Evolutionary conservation across 2,888 invertebrate species (phyloP).

Genomic region (Agapetus fuscipes): DNA sequence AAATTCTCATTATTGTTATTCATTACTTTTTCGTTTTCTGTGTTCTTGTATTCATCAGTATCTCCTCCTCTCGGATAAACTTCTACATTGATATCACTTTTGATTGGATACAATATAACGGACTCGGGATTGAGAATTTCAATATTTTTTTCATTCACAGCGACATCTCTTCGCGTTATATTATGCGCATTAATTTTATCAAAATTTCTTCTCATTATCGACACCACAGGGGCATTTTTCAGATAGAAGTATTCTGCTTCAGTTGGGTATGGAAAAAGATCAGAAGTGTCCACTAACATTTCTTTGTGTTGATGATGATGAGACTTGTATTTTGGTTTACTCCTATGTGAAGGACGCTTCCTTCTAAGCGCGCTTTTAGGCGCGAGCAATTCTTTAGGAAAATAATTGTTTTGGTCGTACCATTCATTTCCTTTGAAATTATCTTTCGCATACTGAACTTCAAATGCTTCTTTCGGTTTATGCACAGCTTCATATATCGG

Average conservation of each 20-base stretch:
- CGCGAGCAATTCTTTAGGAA: slow-evolving; percentile 15
- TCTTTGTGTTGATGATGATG: slow-evolving; percentile 3
- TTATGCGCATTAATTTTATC: slow-evolving; percentile 4
- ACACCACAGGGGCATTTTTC: not conserved
- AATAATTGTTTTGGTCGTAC: slow-evolving; percentile 18
- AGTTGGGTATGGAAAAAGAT: slow-evolving; percentile 15
- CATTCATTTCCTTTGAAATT: slow-evolving; percentile 20
- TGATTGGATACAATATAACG: slow-evolving; percentile 13
- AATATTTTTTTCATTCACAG: slow-evolving; percentile 31
- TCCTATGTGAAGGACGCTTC: not conserved
- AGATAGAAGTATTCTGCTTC: slow-evolving; percentile 9
- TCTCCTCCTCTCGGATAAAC: slow-evolving; percentile 29
- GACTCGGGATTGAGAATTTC: slow-evolving; percentile 26
- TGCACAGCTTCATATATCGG: slow-evolving; percentile 4
- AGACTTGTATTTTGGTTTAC: slow-evolving; percentile 4
- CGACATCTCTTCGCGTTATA: slow-evolving; percentile 20
- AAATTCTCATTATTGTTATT: no score
- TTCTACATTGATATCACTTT: slow-evolving; percentile 29
- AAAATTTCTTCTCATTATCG: not conserved
- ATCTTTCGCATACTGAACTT: slow-evolving; percentile 15
- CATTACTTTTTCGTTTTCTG: not conserved
- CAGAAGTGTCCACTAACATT: slow-evolving; percentile 3
- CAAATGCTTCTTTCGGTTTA: slow-evolving; percentile 8
- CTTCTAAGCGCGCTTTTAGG: slow-evolving; percentile 13
- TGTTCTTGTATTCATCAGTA: not conserved